Conservation (phyloP, 2,113 vertebrate genomes). For the Pao palembangensis region DNA sequence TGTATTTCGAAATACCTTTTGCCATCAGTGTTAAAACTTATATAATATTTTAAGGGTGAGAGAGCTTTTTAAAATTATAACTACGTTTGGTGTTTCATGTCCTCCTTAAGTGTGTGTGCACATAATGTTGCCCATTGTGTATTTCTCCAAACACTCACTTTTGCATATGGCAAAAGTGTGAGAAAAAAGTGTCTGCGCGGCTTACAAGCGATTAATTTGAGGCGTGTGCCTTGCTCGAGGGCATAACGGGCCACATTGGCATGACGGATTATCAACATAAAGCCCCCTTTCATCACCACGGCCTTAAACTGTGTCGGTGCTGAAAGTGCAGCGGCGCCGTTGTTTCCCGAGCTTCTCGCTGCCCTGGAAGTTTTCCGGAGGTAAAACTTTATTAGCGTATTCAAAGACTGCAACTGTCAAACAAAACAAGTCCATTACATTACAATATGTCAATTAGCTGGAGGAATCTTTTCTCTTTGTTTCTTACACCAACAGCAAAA, state of each 20-base stretch:
- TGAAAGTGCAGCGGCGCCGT: slow-evolving; percentile 11
- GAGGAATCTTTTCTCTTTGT: background rate
- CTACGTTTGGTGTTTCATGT: no score
- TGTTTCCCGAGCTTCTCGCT: slow-evolving; percentile 12
- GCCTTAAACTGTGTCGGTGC: slow-evolving; percentile 18
- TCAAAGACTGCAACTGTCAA: background rate
- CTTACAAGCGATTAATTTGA: slow-evolving; percentile 35
- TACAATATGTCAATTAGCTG: background rate
- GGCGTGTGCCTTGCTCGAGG: slow-evolving; percentile 51
- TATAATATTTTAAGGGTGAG: no score
- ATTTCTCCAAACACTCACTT: slow-evolving; percentile 12
- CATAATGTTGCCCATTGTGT: background rate
- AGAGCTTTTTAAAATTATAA: no score
- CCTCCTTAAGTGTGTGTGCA: slow-evolving; percentile 14
- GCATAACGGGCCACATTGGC: slow-evolving; percentile 26
- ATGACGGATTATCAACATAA: slow-evolving; percentile 50
- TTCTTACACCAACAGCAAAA: background rate
- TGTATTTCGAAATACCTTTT: no score
- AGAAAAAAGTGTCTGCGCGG: slow-evolving; percentile 10
- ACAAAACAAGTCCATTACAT: background rate
- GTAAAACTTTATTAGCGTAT: slow-evolving; percentile 4
- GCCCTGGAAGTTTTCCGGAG: background rate
- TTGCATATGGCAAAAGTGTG: slow-evolving; percentile 1
- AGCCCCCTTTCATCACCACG: slow-evolving; percentile 35
- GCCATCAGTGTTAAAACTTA: no score